These are phyloP conservation scores for Papilio machaon DNA, from an alignment of 1,140 invertebrate genomes.

Conservation along the genomic window DNA sequence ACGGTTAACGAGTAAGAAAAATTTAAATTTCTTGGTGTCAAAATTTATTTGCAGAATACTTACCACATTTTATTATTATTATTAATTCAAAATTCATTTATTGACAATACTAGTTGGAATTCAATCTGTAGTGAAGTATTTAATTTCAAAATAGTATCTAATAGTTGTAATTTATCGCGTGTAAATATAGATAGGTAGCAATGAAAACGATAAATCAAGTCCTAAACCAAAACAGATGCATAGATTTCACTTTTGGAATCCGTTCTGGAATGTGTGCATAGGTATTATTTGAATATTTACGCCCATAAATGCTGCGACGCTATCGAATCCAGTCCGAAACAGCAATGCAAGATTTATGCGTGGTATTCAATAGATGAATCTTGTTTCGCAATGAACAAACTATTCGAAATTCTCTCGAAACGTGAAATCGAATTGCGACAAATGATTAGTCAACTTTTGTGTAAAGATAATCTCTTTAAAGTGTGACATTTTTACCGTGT, in stretches of 20 bases:
- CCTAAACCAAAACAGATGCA: slow-evolving; percentile 40
- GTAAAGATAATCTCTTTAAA: slow-evolving; percentile 44
- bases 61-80: neutral
- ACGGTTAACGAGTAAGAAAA: neutral
- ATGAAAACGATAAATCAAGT: slow-evolving; percentile 41
- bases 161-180: neutral
- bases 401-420: slow-evolving; percentile 23
- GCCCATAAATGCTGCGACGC: slow-evolving; percentile 47
- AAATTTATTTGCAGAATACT: neutral
- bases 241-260: slow-evolving; percentile 50
- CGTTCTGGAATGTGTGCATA: slow-evolving; percentile 48
- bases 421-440: slow-evolving; percentile 27
- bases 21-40: neutral
- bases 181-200: slow-evolving; percentile 2
- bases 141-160: neutral
- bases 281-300: slow-evolving; percentile 59
- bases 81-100: neutral
- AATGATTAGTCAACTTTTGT: slow-evolving; percentile 7
- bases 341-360: slow-evolving; percentile 52
- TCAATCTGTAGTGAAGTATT: neutral
- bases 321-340: slow-evolving; percentile 48
- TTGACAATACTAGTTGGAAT: neutral
- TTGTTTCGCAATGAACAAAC: slow-evolving; percentile 45
- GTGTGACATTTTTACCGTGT: slow-evolving; percentile 60
- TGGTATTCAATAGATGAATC: slow-evolving; percentile 51